Evolutionary conservation across 2,888 invertebrate genomes (phyloP).

Genomic region (Sphecodes monilicornis): DNA sequence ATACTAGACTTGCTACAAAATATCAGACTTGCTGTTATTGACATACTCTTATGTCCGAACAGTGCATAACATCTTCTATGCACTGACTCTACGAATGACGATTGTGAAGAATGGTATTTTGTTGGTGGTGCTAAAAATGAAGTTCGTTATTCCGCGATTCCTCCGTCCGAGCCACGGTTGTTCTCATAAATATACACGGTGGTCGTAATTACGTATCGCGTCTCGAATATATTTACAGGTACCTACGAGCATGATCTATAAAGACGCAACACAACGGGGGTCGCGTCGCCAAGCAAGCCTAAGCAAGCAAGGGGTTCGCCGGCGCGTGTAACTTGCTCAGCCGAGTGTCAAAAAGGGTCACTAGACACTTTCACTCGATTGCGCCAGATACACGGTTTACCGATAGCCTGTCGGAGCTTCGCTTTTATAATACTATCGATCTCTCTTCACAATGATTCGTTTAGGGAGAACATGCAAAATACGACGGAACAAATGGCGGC

Average conservation of each 20-base stretch:
- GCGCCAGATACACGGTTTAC: constrained; percentile 76
- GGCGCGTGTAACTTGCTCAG: constrained; percentile 71
- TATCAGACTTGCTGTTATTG: too few species aligned
- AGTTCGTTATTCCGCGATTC: background rate
- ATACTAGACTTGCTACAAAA: too few species aligned
- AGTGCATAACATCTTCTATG: too few species aligned
- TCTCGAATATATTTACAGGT: constrained; percentile 58
- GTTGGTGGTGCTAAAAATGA: background rate
- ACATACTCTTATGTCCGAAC: too few species aligned
- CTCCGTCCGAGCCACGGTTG: background rate
- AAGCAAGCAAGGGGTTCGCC: constrained; percentile 66
- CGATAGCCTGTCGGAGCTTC: constrained; percentile 64
- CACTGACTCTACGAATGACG: too few species aligned
- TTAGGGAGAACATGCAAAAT: constrained; percentile 59
- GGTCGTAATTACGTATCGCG: constrained; percentile 53
- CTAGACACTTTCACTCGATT: constrained; percentile 82
- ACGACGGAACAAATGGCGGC: background rate
- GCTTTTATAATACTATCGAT: constrained; percentile 71
- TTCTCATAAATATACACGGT: constrained; percentile 25
- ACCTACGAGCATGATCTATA: constrained; percentile 42
- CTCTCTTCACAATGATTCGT: constrained; percentile 54
- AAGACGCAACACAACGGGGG: constrained; percentile 50
- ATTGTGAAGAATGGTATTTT: too few species aligned
- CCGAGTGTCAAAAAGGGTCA: constrained; percentile 76
- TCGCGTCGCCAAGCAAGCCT: constrained; percentile 27